Evolutionary conservation across 1,140 invertebrate genomes (phyloP), one percentile per base, ranked within the genome.

Genomic region (Paraescarpia echinospica): DNA sequence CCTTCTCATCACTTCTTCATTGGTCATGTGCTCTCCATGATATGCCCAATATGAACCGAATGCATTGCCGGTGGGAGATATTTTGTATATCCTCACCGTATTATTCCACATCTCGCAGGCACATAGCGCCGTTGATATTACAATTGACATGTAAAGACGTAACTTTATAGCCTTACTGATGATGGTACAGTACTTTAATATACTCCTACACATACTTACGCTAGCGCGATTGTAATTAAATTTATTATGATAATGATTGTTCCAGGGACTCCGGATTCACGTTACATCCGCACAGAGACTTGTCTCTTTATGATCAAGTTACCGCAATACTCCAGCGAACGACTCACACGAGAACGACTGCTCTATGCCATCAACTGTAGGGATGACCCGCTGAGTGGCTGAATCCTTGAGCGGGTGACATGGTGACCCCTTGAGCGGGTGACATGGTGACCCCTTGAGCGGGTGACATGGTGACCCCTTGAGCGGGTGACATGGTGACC

Each of bases 301-400:
- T 96, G 96, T 93, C 95, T 96, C 95, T 96, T 96, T 92, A 96
- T 96, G 96, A 94, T 96, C 88, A 96, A 96, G 93, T 94, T 96
- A 14, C 96, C 96, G 4, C 95, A 96, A 94, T 96, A 96, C 93
- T 95, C 95, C 14, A 94, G 94, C 92, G 94, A 95, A 89, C 95
- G 96, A 94, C 93, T 96, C 1, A 96, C 96, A 95, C 94, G 94
- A 27, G 94, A 96, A 90, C 93, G 95, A 93, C 94, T 96, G 0
- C 93, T 96, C 91, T 96, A 96, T 94, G 95, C 96, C 91, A 95
- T 96, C 92, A 94, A 95, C 93, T 96, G 95, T 92, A 93, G 95
- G 2, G 95, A 96, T 89, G 96, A 96, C 92, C 96, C 96, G 22
- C 94, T 96, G 6, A 96, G 96, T 94, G 96, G 96, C 8, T 92